phyloP scores from a whole-genome alignment of 2,888 invertebrate species.

The Dasysyrphus tricinctus region DNA sequence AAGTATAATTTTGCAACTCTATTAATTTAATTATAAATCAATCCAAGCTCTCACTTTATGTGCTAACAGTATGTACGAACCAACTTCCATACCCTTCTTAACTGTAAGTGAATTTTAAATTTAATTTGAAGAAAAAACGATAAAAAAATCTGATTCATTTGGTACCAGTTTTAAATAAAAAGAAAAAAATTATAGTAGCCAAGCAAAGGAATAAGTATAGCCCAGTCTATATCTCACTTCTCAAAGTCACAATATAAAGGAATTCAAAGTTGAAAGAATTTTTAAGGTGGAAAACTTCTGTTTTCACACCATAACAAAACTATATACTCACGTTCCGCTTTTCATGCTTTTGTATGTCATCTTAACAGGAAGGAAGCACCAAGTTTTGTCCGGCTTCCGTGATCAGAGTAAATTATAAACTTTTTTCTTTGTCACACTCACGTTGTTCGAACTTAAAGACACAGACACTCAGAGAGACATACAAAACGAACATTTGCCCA shows the following conservation, averaged over 20 bases:
- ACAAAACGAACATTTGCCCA: constrained; percentile 29
- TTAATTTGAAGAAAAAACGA: background rate
- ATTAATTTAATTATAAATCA: no score
- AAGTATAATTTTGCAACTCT: no score
- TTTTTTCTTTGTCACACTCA: constrained; percentile 45
- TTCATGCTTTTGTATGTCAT: constrained; percentile 15
- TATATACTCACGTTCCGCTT: background rate
- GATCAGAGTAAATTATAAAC: constrained; percentile 65
- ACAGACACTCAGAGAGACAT: constrained; percentile 18
- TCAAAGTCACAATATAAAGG: background rate
- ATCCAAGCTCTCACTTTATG: no score
- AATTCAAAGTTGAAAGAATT: constrained; percentile 11
- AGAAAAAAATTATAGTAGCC: no score
- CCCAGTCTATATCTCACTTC: no score
- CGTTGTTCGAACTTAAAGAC: constrained; percentile 18
- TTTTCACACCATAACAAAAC: constrained; percentile 44
- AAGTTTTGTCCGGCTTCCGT: constrained; percentile 55
- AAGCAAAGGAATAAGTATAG: no score
- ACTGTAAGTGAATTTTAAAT: background rate
- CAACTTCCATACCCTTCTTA: no score
- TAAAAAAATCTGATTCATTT: background rate
- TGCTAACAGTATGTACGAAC: no score
- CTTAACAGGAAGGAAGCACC: constrained; percentile 36
- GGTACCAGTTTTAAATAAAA: background rate
- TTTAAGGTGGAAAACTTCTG: constrained; percentile 40